These are phyloP conservation scores for Echinops telfairi DNA, from an alignment of 2,113 vertebrate species.

Conservation along the genomic window DNA sequence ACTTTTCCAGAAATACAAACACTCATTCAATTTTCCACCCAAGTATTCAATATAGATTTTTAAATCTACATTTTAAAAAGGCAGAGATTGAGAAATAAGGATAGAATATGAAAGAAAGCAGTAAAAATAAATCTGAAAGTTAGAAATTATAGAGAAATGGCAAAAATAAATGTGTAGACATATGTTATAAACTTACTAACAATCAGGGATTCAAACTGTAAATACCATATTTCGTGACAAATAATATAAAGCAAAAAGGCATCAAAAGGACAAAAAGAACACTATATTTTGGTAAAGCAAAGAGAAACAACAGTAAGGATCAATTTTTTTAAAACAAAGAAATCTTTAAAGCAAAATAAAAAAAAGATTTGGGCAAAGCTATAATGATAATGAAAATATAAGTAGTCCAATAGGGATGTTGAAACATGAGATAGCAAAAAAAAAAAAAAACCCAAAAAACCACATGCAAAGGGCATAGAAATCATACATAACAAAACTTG, in stretches of 20 bases:
- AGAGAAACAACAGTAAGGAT: not conserved
- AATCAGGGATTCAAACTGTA: constrained; percentile 6
- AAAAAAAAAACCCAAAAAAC: no score
- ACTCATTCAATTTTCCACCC: not conserved
- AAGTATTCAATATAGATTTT: not conserved
- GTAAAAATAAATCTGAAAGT: not conserved
- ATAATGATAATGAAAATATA: not conserved
- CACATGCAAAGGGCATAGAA: not conserved
- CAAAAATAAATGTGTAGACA: not conserved
- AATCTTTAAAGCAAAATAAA: constrained; percentile 30
- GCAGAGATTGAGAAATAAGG: not conserved
- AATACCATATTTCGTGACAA: constrained; percentile 45
- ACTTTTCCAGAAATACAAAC: not conserved
- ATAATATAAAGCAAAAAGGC: not conserved
- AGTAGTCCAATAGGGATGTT: not conserved
- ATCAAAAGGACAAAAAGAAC: not conserved
- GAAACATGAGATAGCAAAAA: not conserved
- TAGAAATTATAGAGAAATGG: not conserved
- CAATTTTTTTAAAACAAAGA: not conserved
- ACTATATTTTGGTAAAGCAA: not conserved
- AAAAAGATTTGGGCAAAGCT: not conserved
- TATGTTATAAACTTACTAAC: not conserved
- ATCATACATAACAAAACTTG: not conserved
- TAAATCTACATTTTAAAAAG: not conserved
- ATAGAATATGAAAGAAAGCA: not conserved